Evolutionary conservation across 2,113 vertebrate species (phyloP), one percentile per base, ranked within the genome.

Genomic region (Burhinus bistriatus): DNA sequence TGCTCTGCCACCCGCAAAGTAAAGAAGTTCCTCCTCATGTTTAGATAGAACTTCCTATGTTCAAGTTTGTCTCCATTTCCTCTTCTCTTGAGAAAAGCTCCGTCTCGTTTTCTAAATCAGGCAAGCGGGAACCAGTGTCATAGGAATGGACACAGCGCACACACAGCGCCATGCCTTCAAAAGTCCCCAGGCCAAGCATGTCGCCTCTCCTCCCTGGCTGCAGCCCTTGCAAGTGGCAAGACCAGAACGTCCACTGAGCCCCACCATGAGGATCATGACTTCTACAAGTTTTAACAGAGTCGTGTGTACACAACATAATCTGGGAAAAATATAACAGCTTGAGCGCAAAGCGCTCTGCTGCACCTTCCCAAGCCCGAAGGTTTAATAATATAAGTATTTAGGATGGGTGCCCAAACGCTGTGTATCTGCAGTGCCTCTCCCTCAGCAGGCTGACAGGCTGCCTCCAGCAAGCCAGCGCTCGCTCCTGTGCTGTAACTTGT

Each of bases 101-200:
- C 51, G 9, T 19, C 10, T 6, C 55, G 22, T 40, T 62, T 12
- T 66, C 47, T 42, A 36, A 32, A 78, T 13, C 36, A 55, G n/a
- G 34, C 23, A 71, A 79, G n/a, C 1, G 0, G 29, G 17, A 72
- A 51, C 9, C 66, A 61, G 6, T 0, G 0, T 6, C 6, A 18
- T 36, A 85, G 40, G 52, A 55, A 30, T 52, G 70, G 70, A 29
- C 49, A 62, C 25, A 69, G 55, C 10, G 42, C 42, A 55, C 11
- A 29, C 11, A 32, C 14, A 52, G 0, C 54, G 66, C 40, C 2
- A 1, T 59, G 64, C 20, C 68, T 83, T n/a, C 58, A 17, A 1
- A 82, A 58, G 14, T 10, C 32, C 29, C n/a, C 73, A 69, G 8
- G 44, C 26, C 55, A 68, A 64, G 23, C 22, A 89, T 52, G 22